A percentile compares a stretch with the other conserved stretches of the same genome.
phyloP scores from a whole-genome alignment of 2,113 vertebrate species.

The Sisor rabdophorus region DNA sequence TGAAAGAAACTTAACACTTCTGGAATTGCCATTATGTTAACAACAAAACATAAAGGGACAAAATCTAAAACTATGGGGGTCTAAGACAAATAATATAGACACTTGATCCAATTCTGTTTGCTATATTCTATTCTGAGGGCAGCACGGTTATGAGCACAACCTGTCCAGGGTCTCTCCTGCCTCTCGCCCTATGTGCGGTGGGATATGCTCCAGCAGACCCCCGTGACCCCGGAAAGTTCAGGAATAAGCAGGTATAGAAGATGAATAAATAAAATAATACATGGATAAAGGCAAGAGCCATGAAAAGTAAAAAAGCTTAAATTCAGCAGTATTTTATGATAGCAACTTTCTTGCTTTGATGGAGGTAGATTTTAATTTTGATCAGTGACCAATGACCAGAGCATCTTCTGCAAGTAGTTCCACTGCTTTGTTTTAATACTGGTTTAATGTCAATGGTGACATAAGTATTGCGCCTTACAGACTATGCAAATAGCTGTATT shows the following conservation, averaged over 20 bases:
- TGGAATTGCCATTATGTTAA: no score
- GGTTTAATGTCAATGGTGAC: neutral
- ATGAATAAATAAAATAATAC: no score
- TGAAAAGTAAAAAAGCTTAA: neutral
- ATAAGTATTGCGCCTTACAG: neutral
- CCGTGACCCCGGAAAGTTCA: no score
- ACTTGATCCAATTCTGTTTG: neutral
- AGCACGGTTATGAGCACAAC: neutral
- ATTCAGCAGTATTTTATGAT: neutral
- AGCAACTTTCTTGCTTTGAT: neutral
- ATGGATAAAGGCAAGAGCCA: no score
- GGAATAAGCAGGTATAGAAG: no score
- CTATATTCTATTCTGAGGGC: neutral
- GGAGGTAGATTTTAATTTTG: neutral
- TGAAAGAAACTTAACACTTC: no score
- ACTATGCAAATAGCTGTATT: neutral
- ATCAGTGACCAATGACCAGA: neutral
- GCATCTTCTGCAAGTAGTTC: neutral
- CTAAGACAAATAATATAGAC: neutral
- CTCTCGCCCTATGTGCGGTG: no score
- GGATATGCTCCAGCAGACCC: no score
- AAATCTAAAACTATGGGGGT: neutral
- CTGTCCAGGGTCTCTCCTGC: no score
- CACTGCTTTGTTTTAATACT: neutral
- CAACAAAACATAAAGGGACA: neutral